Percentiles rank a stretch among this genome's conserved stretches.
phyloP scores from a whole-genome alignment of 2,797 vertebrate genomes.

The Iguana delicatissima region DNA sequence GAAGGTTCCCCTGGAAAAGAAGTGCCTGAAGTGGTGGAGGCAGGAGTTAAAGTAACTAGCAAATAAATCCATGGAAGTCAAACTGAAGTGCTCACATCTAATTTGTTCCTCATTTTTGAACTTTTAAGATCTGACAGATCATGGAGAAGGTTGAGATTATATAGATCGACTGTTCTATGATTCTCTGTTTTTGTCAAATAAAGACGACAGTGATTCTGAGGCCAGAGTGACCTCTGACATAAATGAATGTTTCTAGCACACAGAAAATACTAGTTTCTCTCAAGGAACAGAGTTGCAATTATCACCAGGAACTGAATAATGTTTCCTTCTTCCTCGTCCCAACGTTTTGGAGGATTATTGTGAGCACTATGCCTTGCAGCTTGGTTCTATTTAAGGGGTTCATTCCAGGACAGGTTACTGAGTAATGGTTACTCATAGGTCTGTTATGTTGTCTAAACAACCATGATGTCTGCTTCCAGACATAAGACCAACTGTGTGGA shows the following conservation, averaged over 20 bases:
- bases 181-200: slow-evolving; percentile 1
- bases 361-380: not conserved
- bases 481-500: not conserved
- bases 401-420: not conserved
- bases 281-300: not conserved
- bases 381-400: not conserved
- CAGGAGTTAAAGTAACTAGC: too few species aligned
- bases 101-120: not conserved
- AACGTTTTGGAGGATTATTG: not conserved
- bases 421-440: not conserved
- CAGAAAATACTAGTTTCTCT: slow-evolving; percentile 1
- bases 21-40: too few species aligned
- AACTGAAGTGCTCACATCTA: not conserved
- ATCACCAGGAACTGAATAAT: not conserved
- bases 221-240: not conserved
- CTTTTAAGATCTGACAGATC: not conserved
- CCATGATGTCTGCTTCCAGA: not conserved
- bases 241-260: slow-evolving; percentile 1
- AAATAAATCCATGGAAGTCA: too few species aligned
- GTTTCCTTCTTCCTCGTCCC: slow-evolving; percentile 11
- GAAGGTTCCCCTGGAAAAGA: too few species aligned
- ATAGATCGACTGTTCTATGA: not conserved
- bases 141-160: not conserved
- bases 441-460: not conserved
- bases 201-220: not conserved